phyloP scores from a whole-genome alignment of 2,113 vertebrate species.

The Myanophis thanlyinensis region DNA sequence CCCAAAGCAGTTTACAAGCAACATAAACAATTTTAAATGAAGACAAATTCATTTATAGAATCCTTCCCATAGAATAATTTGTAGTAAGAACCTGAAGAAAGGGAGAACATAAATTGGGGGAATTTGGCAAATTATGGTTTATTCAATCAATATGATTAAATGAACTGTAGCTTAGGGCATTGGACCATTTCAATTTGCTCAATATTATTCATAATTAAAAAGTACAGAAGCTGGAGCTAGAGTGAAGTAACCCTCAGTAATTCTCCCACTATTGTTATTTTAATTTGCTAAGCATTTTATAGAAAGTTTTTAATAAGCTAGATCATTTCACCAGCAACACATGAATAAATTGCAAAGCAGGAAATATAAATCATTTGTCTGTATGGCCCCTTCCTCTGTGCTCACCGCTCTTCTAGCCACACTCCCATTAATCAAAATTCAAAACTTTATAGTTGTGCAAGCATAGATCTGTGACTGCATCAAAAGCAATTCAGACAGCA shows the following conservation, averaged over 20 bases:
- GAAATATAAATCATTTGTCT: neutral
- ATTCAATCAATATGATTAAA: neutral
- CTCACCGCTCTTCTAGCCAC: neutral
- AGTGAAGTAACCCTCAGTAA: neutral
- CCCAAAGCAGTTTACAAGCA: neutral
- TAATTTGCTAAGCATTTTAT: neutral
- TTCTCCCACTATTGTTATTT: neutral
- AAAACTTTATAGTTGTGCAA: neutral
- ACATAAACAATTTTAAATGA: neutral
- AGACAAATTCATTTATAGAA: neutral
- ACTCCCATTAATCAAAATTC: neutral
- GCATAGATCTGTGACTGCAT: conserved; percentile 20
- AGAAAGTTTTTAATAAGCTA: neutral
- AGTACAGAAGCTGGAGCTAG: neutral
- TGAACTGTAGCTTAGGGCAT: neutral
- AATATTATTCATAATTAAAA: neutral
- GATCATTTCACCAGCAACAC: neutral
- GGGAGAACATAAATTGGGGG: neutral
- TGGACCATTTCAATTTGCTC: neutral
- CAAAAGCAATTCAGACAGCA: conserved; percentile 32
- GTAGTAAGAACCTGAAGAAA: neutral
- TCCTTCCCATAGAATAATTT: neutral
- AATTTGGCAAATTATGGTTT: neutral
- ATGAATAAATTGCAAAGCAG: neutral
- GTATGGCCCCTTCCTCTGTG: neutral